Evolutionary conservation across 2,113 vertebrate genomes (phyloP).

Genomic region (Centropus bengalensis): DNA sequence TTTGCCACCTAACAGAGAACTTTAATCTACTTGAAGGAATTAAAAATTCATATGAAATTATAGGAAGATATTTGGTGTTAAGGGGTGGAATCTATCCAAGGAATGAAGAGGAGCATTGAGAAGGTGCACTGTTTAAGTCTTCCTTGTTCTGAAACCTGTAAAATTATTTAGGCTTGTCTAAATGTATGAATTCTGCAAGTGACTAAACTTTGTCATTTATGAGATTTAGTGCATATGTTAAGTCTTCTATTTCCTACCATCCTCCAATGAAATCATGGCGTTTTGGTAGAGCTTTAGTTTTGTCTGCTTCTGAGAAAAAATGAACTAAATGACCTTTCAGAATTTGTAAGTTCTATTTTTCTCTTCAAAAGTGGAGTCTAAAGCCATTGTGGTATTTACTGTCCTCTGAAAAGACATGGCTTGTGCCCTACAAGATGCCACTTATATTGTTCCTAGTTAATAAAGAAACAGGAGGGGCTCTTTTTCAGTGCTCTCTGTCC

Average conservation of each 20-base stretch:
- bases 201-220: neutral
- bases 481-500: neutral
- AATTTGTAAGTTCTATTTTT: neutral
- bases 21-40: neutral
- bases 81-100: neutral
- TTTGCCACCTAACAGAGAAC: neutral
- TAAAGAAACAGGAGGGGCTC: neutral
- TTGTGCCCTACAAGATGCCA: neutral
- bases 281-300: neutral
- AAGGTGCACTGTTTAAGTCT: neutral
- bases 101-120: neutral
- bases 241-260: neutral
- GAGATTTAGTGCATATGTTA: neutral
- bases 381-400: neutral
- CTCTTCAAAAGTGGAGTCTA: neutral
- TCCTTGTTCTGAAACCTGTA: neutral
- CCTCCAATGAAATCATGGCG: neutral
- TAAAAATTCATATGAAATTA: neutral
- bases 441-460: neutral
- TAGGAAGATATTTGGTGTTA: neutral
- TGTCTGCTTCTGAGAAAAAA: neutral
- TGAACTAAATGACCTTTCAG: neutral
- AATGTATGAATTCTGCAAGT: neutral
- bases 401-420: rapidly evolving
- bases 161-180: neutral